Evolutionary conservation across 2,797 vertebrate species (phyloP).

Genomic region (Orestias chungarensis): DNA sequence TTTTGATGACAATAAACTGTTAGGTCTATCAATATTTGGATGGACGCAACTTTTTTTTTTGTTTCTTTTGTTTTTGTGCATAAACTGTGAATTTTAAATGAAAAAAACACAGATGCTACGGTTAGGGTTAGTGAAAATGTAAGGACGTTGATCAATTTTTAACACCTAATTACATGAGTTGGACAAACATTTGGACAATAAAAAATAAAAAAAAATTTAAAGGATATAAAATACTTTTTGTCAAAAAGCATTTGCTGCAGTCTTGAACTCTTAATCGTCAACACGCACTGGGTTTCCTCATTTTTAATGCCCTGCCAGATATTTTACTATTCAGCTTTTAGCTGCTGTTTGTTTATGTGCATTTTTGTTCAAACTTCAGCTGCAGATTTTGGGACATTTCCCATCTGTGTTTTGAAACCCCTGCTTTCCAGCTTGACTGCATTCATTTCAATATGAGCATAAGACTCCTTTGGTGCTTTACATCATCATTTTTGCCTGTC

Average conservation of each 20-base stretch:
- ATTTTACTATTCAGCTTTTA: neutral
- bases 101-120: neutral
- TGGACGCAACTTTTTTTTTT: neutral
- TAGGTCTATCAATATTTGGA: too few species aligned
- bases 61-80: neutral
- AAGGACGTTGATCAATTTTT: neutral
- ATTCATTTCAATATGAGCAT: neutral
- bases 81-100: neutral
- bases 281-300: neutral
- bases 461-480: too few species aligned
- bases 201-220: too few species aligned
- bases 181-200: too few species aligned
- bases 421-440: neutral
- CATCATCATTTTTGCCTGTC: too few species aligned
- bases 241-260: neutral
- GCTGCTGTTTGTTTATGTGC: too few species aligned
- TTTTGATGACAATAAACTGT: neutral
- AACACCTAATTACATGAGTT: neutral
- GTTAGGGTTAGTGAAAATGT: too few species aligned
- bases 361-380: neutral
- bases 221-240: too few species aligned
- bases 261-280: neutral
- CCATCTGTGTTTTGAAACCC: neutral
- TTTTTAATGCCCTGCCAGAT: neutral
- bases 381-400: neutral